phyloP scores from a whole-genome alignment of 2,888 invertebrate species.

The Onthophagus sagittarius region DNA sequence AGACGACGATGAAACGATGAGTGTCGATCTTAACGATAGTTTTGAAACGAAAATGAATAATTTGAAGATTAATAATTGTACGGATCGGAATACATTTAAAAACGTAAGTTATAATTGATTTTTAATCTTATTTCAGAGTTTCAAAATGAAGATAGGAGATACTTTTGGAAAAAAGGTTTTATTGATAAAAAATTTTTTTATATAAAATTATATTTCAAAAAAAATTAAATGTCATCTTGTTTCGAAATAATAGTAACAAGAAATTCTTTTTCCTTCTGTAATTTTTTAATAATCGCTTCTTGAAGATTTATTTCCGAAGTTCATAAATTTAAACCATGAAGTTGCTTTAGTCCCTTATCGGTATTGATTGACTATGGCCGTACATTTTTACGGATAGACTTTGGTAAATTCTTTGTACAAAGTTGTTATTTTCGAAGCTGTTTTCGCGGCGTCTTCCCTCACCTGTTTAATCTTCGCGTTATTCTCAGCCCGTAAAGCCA shows the following conservation, averaged over 20 bases:
- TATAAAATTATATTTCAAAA: too few relatives aligned
- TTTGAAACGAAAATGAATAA: slow-evolving; percentile 32
- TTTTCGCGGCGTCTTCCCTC: not conserved
- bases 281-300: not conserved
- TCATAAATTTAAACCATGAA: not conserved
- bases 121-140: too few relatives aligned
- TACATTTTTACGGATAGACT: not conserved
- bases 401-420: not conserved
- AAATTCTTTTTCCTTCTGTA: not conserved
- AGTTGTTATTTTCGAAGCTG: not conserved
- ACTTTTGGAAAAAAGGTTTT: too few relatives aligned
- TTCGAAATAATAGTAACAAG: not conserved
- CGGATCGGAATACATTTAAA: slow-evolving; percentile 55
- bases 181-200: too few relatives aligned
- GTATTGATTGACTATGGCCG: not conserved
- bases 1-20: slow-evolving; percentile 22
- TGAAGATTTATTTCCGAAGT: not conserved
- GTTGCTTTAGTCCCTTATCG: not conserved
- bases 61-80: slow-evolving; percentile 39
- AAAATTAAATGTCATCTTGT: not conserved
- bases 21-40: slow-evolving; percentile 46
- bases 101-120: slow-evolving; percentile 52
- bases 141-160: too few relatives aligned
- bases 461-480: not conserved
- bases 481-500: not conserved